Percentiles rank a stretch among this genome's conserved stretches.
Conservation (phyloP, 2,888 invertebrate genomes). For the Zelleria hepariella region DNA sequence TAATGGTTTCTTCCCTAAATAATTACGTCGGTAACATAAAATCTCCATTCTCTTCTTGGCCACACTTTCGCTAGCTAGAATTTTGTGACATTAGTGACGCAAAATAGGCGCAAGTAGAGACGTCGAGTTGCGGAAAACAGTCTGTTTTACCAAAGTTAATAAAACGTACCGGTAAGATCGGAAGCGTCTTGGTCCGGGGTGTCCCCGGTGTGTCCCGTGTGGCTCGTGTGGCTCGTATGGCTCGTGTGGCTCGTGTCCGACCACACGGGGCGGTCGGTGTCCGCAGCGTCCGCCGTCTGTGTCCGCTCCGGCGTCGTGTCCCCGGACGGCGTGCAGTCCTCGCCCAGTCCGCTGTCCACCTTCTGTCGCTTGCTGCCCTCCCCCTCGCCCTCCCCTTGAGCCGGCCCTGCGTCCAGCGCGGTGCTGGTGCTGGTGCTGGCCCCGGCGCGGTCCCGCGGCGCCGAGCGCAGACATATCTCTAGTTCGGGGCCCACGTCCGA, state of each 20-base stretch:
- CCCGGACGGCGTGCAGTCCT: constrained; percentile 41
- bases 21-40: too few relatives aligned
- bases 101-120: too few relatives aligned
- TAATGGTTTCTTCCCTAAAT: too few relatives aligned
- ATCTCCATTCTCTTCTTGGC: too few relatives aligned
- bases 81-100: too few relatives aligned
- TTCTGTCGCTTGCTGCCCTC: constrained; percentile 63
- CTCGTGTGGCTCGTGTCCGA: constrained; percentile 1
- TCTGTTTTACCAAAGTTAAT: background rate
- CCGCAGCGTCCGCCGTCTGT: constrained; percentile 4
- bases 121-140: too few relatives aligned
- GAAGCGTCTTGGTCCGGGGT: background rate
- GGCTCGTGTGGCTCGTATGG: background rate
- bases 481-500: constrained; percentile 13
- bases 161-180: background rate
- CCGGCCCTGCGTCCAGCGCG: background rate
- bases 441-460: constrained; percentile 10
- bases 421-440: background rate
- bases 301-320: constrained; percentile 24
- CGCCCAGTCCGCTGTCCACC: constrained; percentile 75
- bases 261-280: constrained; percentile 8
- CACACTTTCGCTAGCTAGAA: too few relatives aligned
- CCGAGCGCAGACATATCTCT: constrained; percentile 14
- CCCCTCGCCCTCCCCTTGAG: constrained; percentile 10
- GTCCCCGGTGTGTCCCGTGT: background rate